Percentiles rank a stretch among this genome's conserved stretches.
These are phyloP conservation scores for Actias luna DNA, from an alignment of 2,888 invertebrate genomes.

Conservation along the genomic window DNA sequence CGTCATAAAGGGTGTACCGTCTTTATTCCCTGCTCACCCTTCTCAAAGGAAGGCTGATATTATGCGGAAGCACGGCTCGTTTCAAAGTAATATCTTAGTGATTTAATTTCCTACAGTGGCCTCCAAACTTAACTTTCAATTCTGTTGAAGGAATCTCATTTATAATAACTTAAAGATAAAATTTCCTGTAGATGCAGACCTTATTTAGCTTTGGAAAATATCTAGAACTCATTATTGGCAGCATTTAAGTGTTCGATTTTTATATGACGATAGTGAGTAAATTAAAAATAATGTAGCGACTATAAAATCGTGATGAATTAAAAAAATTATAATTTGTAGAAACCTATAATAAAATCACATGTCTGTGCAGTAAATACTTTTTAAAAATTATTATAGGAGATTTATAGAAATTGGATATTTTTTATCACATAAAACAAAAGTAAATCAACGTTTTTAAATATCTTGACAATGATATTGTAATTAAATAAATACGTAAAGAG, in stretches of 20 bases:
- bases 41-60: slow-evolving; percentile 1
- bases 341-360: no score
- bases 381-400: no score
- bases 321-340: no score
- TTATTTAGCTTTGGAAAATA: slow-evolving; percentile 9
- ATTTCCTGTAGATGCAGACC: background rate
- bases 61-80: slow-evolving; percentile 19
- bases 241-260: slow-evolving; percentile 8
- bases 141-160: background rate
- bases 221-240: slow-evolving; percentile 7
- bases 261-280: background rate
- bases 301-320: no score
- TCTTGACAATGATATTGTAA: no score
- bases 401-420: no score
- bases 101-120: slow-evolving; percentile 30
- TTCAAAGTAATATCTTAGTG: slow-evolving; percentile 31
- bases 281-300: background rate
- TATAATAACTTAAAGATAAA: background rate
- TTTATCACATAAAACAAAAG: no score
- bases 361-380: no score
- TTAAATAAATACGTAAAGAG: no score
- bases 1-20: background rate
- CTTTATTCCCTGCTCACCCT: slow-evolving; percentile 6
- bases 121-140: slow-evolving; percentile 4
- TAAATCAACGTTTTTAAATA: no score